A percentile compares a stretch with the other conserved stretches of the same genome.
Conservation (phyloP, 2,888 invertebrate genomes). For the Furcula furcula region DNA sequence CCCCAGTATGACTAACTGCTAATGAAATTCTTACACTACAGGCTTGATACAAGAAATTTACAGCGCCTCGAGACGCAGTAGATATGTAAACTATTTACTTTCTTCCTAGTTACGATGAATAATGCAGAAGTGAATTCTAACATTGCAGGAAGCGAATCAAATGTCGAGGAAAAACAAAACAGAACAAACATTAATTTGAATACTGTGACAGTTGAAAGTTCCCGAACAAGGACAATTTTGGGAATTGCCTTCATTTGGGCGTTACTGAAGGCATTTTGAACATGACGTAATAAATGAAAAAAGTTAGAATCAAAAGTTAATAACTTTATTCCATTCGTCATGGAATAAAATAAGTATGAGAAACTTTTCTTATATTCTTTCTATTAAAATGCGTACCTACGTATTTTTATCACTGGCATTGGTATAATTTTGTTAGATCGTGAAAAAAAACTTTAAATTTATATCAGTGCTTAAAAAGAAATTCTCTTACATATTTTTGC, state of each 20-base stretch:
- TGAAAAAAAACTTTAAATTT: too few species aligned
- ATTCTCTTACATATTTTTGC: too few species aligned
- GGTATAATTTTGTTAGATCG: slow-evolving; percentile 15
- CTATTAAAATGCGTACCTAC: slow-evolving; percentile 15
- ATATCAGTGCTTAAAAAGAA: too few species aligned
- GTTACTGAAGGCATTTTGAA: slow-evolving; percentile 71
- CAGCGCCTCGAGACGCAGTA: slow-evolving; percentile 23
- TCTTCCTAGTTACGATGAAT: slow-evolving; percentile 33
- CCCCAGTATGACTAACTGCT: slow-evolving; percentile 50
- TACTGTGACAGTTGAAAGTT: slow-evolving; percentile 76
- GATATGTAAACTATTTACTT: slow-evolving; percentile 32
- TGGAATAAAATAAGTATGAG: slow-evolving; percentile 54
- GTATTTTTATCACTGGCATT: slow-evolving; percentile 30
- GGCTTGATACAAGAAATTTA: slow-evolving; percentile 40
- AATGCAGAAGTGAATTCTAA: slow-evolving; percentile 50
- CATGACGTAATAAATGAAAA: slow-evolving; percentile 79
- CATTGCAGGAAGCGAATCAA: slow-evolving; percentile 61
- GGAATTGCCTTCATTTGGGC: slow-evolving; percentile 74
- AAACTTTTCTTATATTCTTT: slow-evolving; percentile 50
- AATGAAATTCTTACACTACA: slow-evolving; percentile 52
- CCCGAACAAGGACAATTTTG: slow-evolving; percentile 72
- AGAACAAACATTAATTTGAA: slow-evolving; percentile 79
- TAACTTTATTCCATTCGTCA: slow-evolving; percentile 81
- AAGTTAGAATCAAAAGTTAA: slow-evolving; percentile 78
- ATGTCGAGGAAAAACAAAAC: slow-evolving; percentile 70